Evolutionary conservation across 1,140 invertebrate species (phyloP), one percentile per base, ranked within the genome.

Genomic region (Drosophila burlai): DNA sequence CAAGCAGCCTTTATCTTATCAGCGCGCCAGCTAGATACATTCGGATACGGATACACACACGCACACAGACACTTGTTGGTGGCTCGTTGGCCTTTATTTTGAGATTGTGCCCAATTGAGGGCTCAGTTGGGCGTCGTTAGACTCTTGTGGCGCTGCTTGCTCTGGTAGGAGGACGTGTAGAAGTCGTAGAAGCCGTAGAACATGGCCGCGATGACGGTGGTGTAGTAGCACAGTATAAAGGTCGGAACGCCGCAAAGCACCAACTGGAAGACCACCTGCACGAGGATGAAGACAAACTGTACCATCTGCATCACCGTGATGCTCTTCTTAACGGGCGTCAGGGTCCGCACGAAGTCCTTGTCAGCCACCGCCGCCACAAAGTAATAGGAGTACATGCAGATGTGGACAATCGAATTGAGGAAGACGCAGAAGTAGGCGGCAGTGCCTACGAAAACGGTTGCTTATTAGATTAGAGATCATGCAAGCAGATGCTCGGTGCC

Each of bases 321-420:
- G 47, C 68, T 84, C 62, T 93, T 92, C 82, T 94, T 94, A 10
- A 93, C 76, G 4, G 81, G 83, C 26, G 50, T 62, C 38, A 94
- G 60, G 42, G 71, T 45, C 26, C 77, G 86, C 34, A 93, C 76
- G 34, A 90, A 52, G 0, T 67, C 74, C 16, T 90, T 78, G 65
- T 93, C 92, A 6, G 97, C 97, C 46, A 98, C 93, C 5, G 97
- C 96, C 0, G 97, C 94, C 1, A 97, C 92, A 68, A 97, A 94
- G 86, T 98, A 98, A 91, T 98, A 98, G 0, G 94, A 93, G 89
- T 98, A 98, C 97, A 98, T 98, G 42, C 97, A 92, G 3, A 96
- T 95, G 94, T 94, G 95, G 3, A 97, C 95, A 63, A 94, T 94
- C 62, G 96, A 95, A 91, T 99, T 99, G 67, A 98, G 95, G 5